Conservation (phyloP, 2,888 invertebrate species). For the Siphlonurus alternatus region DNA sequence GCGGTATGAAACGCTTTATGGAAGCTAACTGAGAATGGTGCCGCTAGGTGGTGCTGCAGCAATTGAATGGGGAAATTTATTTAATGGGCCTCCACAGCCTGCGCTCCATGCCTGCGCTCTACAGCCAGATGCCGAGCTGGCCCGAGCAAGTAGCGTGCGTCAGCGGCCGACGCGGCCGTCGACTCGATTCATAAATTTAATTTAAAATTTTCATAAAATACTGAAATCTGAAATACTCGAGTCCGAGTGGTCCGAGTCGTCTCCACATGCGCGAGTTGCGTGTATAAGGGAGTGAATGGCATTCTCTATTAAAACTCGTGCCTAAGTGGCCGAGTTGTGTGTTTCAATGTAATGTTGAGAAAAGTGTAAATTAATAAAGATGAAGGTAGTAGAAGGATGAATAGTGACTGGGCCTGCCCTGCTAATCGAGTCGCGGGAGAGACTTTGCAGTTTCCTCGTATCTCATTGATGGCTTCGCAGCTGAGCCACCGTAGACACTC, state of each 20-base stretch:
- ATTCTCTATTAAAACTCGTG: background rate
- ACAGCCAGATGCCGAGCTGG: too few species aligned
- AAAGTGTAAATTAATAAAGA: background rate
- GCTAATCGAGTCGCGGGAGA: background rate
- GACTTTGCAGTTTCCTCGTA: background rate
- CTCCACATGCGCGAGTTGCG: background rate
- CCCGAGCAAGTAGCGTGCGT: background rate
- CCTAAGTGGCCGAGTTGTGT: background rate
- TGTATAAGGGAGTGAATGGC: background rate
- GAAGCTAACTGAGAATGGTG: too few species aligned
- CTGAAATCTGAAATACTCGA: too few species aligned
- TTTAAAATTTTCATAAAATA: too few species aligned
- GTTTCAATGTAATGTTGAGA: background rate
- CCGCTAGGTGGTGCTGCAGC: background rate
- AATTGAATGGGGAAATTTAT: background rate
- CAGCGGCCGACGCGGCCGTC: background rate
- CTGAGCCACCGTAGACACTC: background rate
- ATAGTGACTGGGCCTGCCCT: background rate
- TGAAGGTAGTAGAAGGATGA: background rate
- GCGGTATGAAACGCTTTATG: too few species aligned
- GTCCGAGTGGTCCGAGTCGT: background rate
- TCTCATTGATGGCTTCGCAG: background rate
- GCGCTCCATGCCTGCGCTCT: too few species aligned
- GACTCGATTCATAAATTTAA: too few species aligned
- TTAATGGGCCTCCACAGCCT: background rate